phyloP scores from a whole-genome alignment of 2,888 invertebrate species.

The Gastrophysa polygoni region DNA sequence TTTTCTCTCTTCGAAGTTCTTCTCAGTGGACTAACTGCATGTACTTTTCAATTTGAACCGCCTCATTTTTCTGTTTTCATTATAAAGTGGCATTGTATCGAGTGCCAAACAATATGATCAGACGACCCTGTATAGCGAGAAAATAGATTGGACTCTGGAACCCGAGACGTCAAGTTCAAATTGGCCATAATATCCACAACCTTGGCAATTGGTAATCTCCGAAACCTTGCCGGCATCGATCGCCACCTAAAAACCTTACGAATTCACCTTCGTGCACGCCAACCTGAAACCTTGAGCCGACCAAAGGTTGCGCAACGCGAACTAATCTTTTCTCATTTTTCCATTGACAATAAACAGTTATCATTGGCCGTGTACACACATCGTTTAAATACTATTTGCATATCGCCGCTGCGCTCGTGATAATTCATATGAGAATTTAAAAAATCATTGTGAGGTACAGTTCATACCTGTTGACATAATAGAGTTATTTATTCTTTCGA shows the following conservation, averaged over 20 bases:
- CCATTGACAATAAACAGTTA: conserved; percentile 20
- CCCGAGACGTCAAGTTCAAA: neutral
- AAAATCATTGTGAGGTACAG: conserved; percentile 21
- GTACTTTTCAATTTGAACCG: too few species aligned
- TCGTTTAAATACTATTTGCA: conserved; percentile 17
- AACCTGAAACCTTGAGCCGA: too few species aligned
- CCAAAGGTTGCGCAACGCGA: neutral
- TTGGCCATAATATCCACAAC: neutral
- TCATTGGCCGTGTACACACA: neutral
- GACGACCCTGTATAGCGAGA: too few species aligned
- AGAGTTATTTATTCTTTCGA: conserved; percentile 33
- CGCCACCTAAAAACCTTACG: neutral
- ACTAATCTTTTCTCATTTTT: neutral
- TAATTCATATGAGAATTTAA: conserved; percentile 15
- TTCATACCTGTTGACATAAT: conserved; percentile 32
- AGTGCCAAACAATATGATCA: too few species aligned
- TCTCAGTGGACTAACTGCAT: too few species aligned
- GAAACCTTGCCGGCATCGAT: neutral
- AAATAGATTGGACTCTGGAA: too few species aligned
- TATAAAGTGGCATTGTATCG: too few species aligned
- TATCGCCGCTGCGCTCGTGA: conserved; percentile 13
- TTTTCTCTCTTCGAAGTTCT: too few species aligned
- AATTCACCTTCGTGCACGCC: neutral
- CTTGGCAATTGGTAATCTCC: neutral
- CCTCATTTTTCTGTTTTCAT: too few species aligned